Evolutionary conservation across 2,888 invertebrate species (phyloP).

Genomic region (Temnothorax rugatulus): DNA sequence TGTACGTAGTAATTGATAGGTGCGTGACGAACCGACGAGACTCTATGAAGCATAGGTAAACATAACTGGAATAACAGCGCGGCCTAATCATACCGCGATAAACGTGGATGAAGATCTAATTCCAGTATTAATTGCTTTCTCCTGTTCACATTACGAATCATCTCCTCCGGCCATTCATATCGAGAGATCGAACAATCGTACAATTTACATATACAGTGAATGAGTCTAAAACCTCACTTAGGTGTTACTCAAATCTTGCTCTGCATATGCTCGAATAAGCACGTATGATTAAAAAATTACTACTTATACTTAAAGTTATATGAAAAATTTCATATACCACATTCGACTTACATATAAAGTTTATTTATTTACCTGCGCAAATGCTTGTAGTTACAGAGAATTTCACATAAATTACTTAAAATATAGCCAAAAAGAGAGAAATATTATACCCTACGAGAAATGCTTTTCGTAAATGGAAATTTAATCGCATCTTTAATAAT

Average conservation of each 20-base stretch:
- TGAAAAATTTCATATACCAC: neutral
- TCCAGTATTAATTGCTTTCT: conserved; percentile 43
- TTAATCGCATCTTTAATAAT: neutral
- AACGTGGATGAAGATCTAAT: conserved; percentile 56
- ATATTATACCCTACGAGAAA: neutral
- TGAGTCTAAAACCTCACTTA: neutral
- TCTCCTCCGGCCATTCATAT: neutral
- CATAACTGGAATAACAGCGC: conserved; percentile 35
- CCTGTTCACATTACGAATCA: conserved; percentile 27
- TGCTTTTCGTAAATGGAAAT: neutral
- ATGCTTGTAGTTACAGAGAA: neutral
- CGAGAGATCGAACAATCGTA: conserved; percentile 15
- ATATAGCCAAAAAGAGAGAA: neutral
- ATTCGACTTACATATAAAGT: neutral
- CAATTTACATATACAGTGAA: conserved; percentile 25
- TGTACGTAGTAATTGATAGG: conserved; percentile 64
- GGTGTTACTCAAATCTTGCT: neutral
- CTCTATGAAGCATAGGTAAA: conserved; percentile 52
- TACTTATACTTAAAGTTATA: neutral
- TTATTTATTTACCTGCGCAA: neutral
- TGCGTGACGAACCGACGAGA: conserved; percentile 48
- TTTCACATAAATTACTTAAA: conserved; percentile 17
- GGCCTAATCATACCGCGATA: conserved; percentile 41
- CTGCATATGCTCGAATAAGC: neutral
- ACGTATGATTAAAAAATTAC: neutral